A percentile compares a stretch with the other conserved stretches of the same genome.
These are phyloP conservation scores for Phocoena sinus DNA, from an alignment of 2,113 vertebrate species.

Conservation along the genomic window DNA sequence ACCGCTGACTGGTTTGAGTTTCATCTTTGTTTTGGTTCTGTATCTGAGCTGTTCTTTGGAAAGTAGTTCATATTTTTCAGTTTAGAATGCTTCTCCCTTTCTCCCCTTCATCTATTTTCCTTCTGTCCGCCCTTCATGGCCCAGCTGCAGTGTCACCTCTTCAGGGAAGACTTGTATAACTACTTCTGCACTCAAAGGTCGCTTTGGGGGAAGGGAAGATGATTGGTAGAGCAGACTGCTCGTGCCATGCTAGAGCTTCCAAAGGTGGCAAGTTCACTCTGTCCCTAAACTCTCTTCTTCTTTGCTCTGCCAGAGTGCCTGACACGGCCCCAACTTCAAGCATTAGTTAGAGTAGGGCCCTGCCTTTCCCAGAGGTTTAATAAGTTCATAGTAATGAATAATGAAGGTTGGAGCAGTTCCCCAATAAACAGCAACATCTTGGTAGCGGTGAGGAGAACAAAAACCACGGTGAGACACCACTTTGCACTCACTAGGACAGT, in stretches of 20 bases:
- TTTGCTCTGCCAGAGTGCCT: neutral
- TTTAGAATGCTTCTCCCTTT: neutral
- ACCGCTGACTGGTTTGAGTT: neutral
- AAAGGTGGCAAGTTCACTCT: neutral
- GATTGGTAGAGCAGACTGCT: neutral
- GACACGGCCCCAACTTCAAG: neutral
- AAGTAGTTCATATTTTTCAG: neutral
- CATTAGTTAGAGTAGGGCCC: neutral
- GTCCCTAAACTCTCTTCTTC: neutral
- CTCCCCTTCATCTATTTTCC: neutral
- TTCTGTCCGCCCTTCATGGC: neutral
- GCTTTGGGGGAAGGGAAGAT: neutral
- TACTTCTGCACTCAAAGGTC: neutral
- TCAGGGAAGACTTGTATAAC: neutral
- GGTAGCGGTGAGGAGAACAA: neutral
- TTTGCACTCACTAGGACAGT: neutral
- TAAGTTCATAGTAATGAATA: neutral
- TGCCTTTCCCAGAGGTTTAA: neutral
- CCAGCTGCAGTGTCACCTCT: neutral
- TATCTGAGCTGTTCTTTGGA: neutral
- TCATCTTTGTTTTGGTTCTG: neutral
- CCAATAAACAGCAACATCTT: neutral
- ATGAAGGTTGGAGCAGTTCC: neutral
- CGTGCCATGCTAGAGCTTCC: neutral
- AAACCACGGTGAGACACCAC: neutral